These are phyloP conservation scores for Dicaeum eximium DNA, from an alignment of 2,113 vertebrate genomes.

Conservation along the genomic window DNA sequence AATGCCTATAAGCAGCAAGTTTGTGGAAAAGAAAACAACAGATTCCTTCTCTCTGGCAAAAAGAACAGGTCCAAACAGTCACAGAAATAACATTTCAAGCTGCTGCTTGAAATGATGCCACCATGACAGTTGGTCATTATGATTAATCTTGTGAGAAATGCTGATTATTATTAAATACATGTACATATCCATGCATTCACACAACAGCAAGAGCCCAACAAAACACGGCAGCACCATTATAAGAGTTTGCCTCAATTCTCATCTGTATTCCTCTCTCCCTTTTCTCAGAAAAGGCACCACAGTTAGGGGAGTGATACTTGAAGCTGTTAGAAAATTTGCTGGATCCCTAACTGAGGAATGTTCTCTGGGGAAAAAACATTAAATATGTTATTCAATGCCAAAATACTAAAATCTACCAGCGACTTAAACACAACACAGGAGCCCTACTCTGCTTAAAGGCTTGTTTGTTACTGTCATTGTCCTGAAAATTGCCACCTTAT, in stretches of 20 bases:
- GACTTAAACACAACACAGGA: slow-evolving; percentile 2
- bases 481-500: background rate
- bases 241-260: background rate
- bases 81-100: background rate
- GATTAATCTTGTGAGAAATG: background rate
- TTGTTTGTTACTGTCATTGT: background rate
- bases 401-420: slow-evolving; percentile 2
- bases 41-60: background rate
- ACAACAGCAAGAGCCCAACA: background rate
- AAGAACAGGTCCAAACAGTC: background rate
- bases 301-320: background rate
- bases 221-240: rapidly evolving
- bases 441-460: background rate
- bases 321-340: background rate
- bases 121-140: background rate
- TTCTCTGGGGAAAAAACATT: background rate
- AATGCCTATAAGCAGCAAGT: background rate
- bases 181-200: background rate
- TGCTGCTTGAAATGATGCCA: background rate
- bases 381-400: background rate
- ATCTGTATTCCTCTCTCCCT: background rate
- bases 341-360: background rate
- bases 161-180: background rate
- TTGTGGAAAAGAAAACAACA: background rate
- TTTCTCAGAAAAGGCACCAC: background rate